phyloP scores from a whole-genome alignment of 1,140 invertebrate genomes.

The Diorhabda carinulata region DNA sequence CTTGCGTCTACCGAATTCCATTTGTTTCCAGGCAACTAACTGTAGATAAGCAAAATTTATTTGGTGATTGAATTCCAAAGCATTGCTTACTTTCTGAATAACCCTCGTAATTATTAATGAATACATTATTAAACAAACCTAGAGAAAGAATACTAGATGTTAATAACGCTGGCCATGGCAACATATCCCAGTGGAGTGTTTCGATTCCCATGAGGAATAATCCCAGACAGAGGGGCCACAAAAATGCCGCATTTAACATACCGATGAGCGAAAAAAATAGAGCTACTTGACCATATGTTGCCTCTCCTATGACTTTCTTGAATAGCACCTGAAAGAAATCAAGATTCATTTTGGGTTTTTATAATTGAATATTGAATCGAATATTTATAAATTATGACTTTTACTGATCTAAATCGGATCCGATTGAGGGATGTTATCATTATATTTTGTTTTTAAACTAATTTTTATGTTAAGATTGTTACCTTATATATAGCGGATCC shows the following conservation, averaged over 20 bases:
- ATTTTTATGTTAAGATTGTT: conserved; percentile 49
- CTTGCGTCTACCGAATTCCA: background rate
- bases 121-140: conserved; percentile 52
- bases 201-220: conserved; percentile 83
- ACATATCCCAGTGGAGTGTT: conserved; percentile 67
- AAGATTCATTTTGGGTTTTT: background rate
- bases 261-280: conserved; percentile 85
- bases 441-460: background rate
- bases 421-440: no score
- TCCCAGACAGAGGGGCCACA: conserved; percentile 82
- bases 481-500: conserved; percentile 86
- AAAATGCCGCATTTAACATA: conserved; percentile 72
- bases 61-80: background rate
- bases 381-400: no score
- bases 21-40: background rate
- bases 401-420: no score
- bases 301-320: conserved; percentile 74
- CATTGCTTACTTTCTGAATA: background rate
- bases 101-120: background rate
- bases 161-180: conserved; percentile 78
- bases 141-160: conserved; percentile 73
- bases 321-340: conserved; percentile 7
- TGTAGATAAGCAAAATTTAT: background rate
- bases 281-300: conserved; percentile 80
- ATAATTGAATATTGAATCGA: no score